phyloP scores from a whole-genome alignment of 2,888 invertebrate species.

The Leptopilina syphax region DNA sequence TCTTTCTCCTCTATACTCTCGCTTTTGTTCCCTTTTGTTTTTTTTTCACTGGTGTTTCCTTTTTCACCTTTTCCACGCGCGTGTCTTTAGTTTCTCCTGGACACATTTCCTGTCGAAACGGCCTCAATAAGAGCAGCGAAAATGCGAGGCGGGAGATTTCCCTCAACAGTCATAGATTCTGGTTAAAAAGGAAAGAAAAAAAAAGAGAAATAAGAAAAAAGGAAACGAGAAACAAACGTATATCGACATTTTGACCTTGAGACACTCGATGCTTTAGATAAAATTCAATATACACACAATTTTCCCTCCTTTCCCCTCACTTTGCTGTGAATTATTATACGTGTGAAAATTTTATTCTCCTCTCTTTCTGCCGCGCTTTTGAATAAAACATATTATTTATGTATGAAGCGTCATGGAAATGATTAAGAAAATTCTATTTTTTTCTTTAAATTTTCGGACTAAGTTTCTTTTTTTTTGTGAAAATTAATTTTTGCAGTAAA shows the following conservation, averaged over 20 bases:
- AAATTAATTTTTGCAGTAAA: too few species aligned
- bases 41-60: not conserved
- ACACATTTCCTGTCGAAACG: conserved; percentile 31
- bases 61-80: not conserved
- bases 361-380: not conserved
- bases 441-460: too few species aligned
- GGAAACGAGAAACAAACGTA: not conserved
- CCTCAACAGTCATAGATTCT: conserved; percentile 35
- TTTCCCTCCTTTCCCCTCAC: not conserved
- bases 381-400: not conserved
- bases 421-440: too few species aligned
- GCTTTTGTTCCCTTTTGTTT: conserved; percentile 5
- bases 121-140: conserved; percentile 33
- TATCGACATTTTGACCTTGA: conserved; percentile 5
- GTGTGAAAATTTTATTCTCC: not conserved
- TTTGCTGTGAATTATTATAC: not conserved
- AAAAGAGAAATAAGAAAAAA: not conserved
- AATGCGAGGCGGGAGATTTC: conserved; percentile 19
- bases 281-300: not conserved
- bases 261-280: conserved; percentile 18
- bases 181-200: conserved; percentile 21
- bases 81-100: conserved; percentile 20
- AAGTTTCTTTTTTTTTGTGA: too few species aligned
- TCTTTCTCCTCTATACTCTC: not conserved
- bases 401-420: too few species aligned